Conservation (phyloP, 2,888 invertebrate species). For the Boloria euphrosyne region DNA sequence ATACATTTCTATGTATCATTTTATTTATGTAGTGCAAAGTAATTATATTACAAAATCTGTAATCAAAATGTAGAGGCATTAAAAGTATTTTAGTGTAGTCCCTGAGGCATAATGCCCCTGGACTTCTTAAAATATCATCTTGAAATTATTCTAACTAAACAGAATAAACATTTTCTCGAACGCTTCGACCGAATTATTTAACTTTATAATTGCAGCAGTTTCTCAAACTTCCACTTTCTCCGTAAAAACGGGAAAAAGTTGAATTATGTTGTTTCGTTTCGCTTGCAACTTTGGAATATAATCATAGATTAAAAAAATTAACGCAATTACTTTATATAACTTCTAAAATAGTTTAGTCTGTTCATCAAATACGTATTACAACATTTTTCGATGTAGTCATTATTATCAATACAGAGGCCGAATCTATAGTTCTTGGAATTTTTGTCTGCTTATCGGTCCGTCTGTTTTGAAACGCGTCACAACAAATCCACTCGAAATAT, state of each 20-base stretch:
- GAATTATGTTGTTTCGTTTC: conserved; percentile 22
- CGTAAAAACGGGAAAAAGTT: conserved; percentile 21
- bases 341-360: background rate
- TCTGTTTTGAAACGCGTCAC: too few species aligned
- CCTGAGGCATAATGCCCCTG: conserved; percentile 7
- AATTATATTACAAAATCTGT: conserved; percentile 2
- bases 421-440: too few species aligned
- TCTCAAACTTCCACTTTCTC: conserved; percentile 16
- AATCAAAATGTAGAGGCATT: background rate
- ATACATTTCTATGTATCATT: too few species aligned
- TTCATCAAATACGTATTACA: too few species aligned
- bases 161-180: conserved; percentile 13
- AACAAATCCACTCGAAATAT: too few species aligned
- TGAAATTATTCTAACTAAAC: conserved; percentile 13
- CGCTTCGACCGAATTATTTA: conserved; percentile 29
- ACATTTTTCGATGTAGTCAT: too few species aligned
- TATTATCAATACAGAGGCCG: too few species aligned
- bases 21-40: background rate
- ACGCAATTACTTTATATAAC: background rate
- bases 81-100: conserved; percentile 1
- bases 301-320: conserved; percentile 10
- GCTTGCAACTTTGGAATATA: conserved; percentile 18
- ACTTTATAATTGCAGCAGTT: conserved; percentile 29
- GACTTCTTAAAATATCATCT: conserved; percentile 17
- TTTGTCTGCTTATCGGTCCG: too few species aligned